These are phyloP conservation scores for Drosophila prosaltans DNA, from an alignment of 1,140 invertebrate genomes.

Conservation along the genomic window DNA sequence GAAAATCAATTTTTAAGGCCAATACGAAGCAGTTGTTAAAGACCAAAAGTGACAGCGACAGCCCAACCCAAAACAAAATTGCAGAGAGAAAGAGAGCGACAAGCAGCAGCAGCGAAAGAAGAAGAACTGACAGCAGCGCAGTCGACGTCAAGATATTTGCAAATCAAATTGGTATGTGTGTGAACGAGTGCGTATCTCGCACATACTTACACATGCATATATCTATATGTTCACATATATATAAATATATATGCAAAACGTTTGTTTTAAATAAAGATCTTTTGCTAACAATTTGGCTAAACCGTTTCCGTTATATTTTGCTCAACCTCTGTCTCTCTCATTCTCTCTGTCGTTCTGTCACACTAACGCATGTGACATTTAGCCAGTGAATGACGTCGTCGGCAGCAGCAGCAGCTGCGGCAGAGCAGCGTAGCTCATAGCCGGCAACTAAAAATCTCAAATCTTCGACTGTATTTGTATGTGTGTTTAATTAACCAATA, in stretches of 20 bases:
- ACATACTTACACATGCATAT: conserved; percentile 5
- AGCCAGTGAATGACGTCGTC: conserved; percentile 51
- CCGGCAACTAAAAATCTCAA: conserved; percentile 51
- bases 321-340: conserved; percentile 10
- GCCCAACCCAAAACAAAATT: conserved; percentile 76
- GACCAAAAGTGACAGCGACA: conserved; percentile 47
- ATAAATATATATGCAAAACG: conserved; percentile 36
- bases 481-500: conserved; percentile 52
- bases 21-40: conserved; percentile 69
- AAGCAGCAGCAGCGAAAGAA: conserved; percentile 26
- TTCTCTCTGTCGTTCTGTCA: conserved; percentile 17
- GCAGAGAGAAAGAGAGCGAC: conserved; percentile 53
- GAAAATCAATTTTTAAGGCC: conserved; percentile 74
- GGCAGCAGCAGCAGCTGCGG: conserved; percentile 13
- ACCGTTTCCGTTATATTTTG: conserved; percentile 50
- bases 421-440: conserved; percentile 24
- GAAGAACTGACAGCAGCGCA: conserved; percentile 48
- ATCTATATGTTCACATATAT: conserved; percentile 8
- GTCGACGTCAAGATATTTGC: conserved; percentile 69
- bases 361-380: conserved; percentile 33
- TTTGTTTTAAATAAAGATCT: conserved; percentile 72
- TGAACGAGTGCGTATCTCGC: conserved; percentile 50
- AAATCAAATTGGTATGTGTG: conserved; percentile 54
- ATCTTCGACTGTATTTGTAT: conserved; percentile 24
- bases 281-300: conserved; percentile 48